Evolutionary conservation across 2,797 vertebrate genomes (phyloP), one percentile per base, ranked within the genome.

Genomic region (Pteropus rufus): DNA sequence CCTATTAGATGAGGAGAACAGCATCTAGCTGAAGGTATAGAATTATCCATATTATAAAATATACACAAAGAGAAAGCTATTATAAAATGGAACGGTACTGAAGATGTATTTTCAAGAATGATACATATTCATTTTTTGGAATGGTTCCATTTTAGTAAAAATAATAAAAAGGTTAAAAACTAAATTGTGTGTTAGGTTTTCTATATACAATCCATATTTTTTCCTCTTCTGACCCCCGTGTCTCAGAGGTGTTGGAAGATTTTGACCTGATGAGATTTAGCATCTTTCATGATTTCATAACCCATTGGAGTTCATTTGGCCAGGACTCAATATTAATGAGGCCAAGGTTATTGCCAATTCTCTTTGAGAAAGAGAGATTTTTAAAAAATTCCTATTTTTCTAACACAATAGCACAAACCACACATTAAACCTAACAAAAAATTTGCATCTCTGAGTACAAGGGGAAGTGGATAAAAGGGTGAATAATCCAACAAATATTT

Each of bases 261-360:
- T 65, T 84, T 62, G 54, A 67, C 21, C 49, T 76, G 46, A 31
- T 73, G 9, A 4, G 8, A 44, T 82, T 91, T 65, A 87, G 49
- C 54, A 95, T 75, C 31, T 87, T 92, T 89, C 8, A 16, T 93
- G 56, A 88, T 87, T 73, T 77, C 24, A 29, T 36, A 93, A 79
- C 44, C 41, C 7, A 10, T 5, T 91, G 34, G 60, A 75, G 29
- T 56, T 86, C 9, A 44, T 34, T 86, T 92, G 75, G 12, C 52
- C 54, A 46, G 79, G 89, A 93, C 5, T 87, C 54, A 77, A 15
- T 87, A 31, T 91, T 93, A 86, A 64, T 86, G 64, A 94, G 36
- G 52, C 15, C 46, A 87, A 75, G 16, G 31, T 91, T 49, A 70
- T 82, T 73, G 21, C 26, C 54, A 62, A 3, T 44, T 81, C 39